Base-by-base conservation (phyloP, 2,113 vertebrate species). In the Camelus bactrianus region DNA sequence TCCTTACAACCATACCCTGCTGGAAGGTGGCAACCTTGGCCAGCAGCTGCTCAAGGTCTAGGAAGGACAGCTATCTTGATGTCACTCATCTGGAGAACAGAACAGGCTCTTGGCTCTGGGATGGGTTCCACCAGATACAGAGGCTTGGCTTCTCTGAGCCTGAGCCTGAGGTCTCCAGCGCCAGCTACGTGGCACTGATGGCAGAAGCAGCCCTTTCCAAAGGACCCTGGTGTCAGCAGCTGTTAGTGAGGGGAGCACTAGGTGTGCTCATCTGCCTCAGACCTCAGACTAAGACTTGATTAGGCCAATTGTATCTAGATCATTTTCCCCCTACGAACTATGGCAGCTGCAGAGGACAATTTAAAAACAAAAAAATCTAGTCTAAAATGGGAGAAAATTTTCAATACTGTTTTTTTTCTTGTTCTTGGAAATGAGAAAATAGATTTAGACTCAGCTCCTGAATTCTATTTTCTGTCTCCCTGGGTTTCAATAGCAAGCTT, bases 241-340 rank as follows among this genome's bases (percentile, higher is more conserved):
- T 96, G 95, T 90, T 95, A 65, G 6, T 73, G 5, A 62, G 86
- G 30, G 42, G 86, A 73, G 93, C n/a, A 79, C 32, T 83, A 92
- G 38, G 58, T 94, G 22, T 75, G 96, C 96, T 96, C 94, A 96
- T 80, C 90, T 62, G 87, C 70, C 95, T 96, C 75, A 22, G 38
- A 65, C 82, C 83, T 80, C 79, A 93, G 92, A 97, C 89, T 58
- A 97, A 90, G 94, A 89, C 90, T 76, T 97, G 96, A 97, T 97
- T 97, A 92, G 92, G 80, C 87, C 96, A 97, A 92, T 96, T 97
- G 95, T 96, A 90, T 84, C 81, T 60, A 83, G 83, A 95, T 90
- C 48, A 76, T 83, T 96, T 97, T 81, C 60, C 32, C 67, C 28
- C 32, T 90, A 30, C 90, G 79, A 95, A 97, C 97, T 96, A 96